Evolutionary conservation across 2,797 vertebrate species (phyloP), one percentile per base, ranked within the genome.

Genomic region (Erpetoichthys calabaricus): DNA sequence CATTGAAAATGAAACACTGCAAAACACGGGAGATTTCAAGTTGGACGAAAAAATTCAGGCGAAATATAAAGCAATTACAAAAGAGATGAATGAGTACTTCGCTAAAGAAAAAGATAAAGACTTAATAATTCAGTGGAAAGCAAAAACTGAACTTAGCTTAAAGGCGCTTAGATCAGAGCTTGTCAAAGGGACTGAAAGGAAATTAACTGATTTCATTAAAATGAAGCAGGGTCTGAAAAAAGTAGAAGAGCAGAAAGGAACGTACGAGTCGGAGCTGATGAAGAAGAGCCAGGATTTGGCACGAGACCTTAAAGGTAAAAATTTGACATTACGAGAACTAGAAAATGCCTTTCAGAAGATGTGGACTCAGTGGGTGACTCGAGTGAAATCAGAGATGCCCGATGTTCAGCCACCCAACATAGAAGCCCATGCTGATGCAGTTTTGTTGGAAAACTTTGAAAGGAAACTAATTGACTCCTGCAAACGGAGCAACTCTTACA

Each of bases 121-220:
- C 50, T 72, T 67, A 5, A 6, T 81, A 25, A 4, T 74, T 45
- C 78, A 82, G 43, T 85, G 80, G 80, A 69, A 61, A 65, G 1
- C 0, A 50, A 59, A 4, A 45, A 78, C 53, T 3, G 64, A 74
- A 46, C 8, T 3, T 46, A 74, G 71, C 45, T 45, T 82, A 55
- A 58, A 41, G 51, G 57, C 60, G 0, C 63, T 79, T 0, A 62
- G 70, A 55, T 52, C 69, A 0, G 3, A 57, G 46, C 70, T 85
- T 45, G 52, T 80, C 56, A n/a, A 0, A 44, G 71, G 73, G 1
- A 67, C 4, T 0, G 61, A 44, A 50, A 69, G 6, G 45, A 74
- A 79, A 51, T 64, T 64, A 10, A 51, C 65, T 58, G 44, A 53
- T 2, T 54, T 68, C 1, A 52, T 62, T 7, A 43, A 63, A 3